Percentiles rank a stretch among this genome's conserved stretches.
These are phyloP conservation scores for Phataginus tricuspis DNA, from an alignment of 2,797 vertebrate genomes.

Conservation along the genomic window DNA sequence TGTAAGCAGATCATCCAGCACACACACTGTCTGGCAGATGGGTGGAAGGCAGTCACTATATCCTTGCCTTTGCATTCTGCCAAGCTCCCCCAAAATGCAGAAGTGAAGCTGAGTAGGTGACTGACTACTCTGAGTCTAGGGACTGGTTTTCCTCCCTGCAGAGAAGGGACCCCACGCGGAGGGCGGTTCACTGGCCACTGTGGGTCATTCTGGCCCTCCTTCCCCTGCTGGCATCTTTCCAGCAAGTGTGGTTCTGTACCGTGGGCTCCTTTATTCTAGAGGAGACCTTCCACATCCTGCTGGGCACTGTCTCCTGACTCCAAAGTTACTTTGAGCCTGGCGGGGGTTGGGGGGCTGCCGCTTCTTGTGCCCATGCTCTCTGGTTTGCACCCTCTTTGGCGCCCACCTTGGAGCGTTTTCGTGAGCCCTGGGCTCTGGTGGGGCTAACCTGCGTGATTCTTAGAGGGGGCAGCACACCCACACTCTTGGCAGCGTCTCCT, in stretches of 20 bases:
- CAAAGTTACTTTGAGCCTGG: conserved; percentile 80
- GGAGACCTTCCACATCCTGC: conserved; percentile 65
- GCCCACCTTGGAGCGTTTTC: conserved; percentile 42
- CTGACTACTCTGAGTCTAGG: too few species aligned
- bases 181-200: neutral
- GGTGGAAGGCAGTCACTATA: neutral
- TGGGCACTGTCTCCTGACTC: conserved; percentile 65
- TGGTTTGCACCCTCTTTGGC: conserved; percentile 69
- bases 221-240: neutral
- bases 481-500: neutral
- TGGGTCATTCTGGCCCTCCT: neutral
- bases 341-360: conserved; percentile 66
- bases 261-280: neutral
- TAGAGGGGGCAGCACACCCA: neutral
- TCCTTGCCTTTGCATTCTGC: neutral
- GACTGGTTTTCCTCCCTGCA: neutral
- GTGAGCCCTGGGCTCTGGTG: neutral
- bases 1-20: neutral
- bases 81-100: neutral
- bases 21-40: accelerated
- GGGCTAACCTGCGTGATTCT: neutral
- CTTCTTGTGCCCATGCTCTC: conserved; percentile 67
- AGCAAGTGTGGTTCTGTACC: too few species aligned
- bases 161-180: neutral
- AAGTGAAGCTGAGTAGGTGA: neutral